Evolutionary conservation across 2,888 invertebrate genomes (phyloP).

Genomic region (Zaprionus bogoriensis): DNA sequence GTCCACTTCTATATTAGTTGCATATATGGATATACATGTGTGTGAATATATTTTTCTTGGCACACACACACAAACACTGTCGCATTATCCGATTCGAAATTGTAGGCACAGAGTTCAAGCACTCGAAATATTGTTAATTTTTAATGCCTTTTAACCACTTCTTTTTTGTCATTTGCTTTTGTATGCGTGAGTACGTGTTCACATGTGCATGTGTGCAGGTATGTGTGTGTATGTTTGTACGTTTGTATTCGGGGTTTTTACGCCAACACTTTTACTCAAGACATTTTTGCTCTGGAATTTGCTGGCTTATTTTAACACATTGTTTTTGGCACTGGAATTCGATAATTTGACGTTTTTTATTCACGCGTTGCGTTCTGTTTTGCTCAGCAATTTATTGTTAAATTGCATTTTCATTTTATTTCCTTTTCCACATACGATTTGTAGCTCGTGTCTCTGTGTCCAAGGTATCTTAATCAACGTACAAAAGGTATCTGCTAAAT

Average conservation of each 20-base stretch:
- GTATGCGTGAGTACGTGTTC: constrained; percentile 23
- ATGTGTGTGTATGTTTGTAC: constrained; percentile 9
- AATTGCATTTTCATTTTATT: constrained; percentile 48
- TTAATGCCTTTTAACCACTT: constrained; percentile 61
- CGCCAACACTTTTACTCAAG: constrained; percentile 65
- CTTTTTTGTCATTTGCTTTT: constrained; percentile 29
- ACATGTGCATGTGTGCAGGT: constrained; percentile 1
- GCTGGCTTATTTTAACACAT: constrained; percentile 26
- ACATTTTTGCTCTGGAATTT: constrained; percentile 61
- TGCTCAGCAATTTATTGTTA: constrained; percentile 24
- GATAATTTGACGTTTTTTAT: constrained; percentile 19
- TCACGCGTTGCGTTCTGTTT: constrained; percentile 22
- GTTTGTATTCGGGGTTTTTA: constrained; percentile 62
- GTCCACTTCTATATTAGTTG: constrained; percentile 64
- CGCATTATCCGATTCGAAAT: constrained; percentile 29
- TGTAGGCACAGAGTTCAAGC: constrained; percentile 56
- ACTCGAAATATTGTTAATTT: constrained; percentile 62
- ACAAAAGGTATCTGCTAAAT: constrained; percentile 79
- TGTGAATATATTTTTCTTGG: constrained; percentile 44
- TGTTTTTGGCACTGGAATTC: constrained; percentile 51
- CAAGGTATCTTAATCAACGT: constrained; percentile 80
- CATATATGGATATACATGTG: constrained; percentile 45
- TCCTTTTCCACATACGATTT: constrained; percentile 48
- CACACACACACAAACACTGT: constrained; percentile 31
- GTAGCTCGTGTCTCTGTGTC: constrained; percentile 36